phyloP scores from a whole-genome alignment of 1,140 invertebrate species.

The Drosophila ercepeae region DNA sequence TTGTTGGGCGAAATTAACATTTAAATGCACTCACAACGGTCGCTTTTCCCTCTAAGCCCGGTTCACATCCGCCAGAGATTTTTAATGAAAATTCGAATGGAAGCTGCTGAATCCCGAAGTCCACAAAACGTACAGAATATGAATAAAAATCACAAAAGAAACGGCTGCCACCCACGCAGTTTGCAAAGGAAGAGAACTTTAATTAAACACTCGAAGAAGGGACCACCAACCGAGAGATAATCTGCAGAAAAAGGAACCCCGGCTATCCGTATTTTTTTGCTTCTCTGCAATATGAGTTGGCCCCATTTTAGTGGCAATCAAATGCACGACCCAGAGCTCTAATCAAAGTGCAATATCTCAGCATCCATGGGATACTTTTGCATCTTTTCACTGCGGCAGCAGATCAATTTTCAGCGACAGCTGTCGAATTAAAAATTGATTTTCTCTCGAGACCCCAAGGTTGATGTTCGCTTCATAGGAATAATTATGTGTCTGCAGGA shows the following conservation, averaged over 20 bases:
- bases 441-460: conserved; percentile 20
- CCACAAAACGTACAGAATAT: conserved; percentile 20
- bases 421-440: conserved; percentile 57
- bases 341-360: conserved; percentile 9
- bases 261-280: conserved; percentile 10
- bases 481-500: conserved; percentile 33
- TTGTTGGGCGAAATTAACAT: conserved; percentile 62
- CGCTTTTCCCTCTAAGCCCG: conserved; percentile 33
- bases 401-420: conserved; percentile 67
- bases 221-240: conserved; percentile 45
- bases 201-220: conserved; percentile 41
- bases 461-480: conserved; percentile 4
- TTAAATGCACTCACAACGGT: conserved; percentile 59
- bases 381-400: conserved; percentile 31
- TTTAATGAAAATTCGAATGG: conserved; percentile 47
- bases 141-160: conserved; percentile 35
- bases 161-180: conserved; percentile 40
- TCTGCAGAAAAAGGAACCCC: conserved; percentile 14
- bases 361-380: conserved; percentile 55
- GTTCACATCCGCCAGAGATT: conserved; percentile 54
- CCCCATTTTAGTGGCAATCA: conserved; percentile 21
- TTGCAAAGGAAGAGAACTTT: conserved; percentile 27
- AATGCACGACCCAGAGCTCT: conserved; percentile 8
- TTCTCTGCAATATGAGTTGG: conserved; percentile 42
- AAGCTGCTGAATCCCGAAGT: conserved; percentile 15